Conservation (phyloP, 2,113 vertebrate genomes). For the Lampris megalopsis region DNA sequence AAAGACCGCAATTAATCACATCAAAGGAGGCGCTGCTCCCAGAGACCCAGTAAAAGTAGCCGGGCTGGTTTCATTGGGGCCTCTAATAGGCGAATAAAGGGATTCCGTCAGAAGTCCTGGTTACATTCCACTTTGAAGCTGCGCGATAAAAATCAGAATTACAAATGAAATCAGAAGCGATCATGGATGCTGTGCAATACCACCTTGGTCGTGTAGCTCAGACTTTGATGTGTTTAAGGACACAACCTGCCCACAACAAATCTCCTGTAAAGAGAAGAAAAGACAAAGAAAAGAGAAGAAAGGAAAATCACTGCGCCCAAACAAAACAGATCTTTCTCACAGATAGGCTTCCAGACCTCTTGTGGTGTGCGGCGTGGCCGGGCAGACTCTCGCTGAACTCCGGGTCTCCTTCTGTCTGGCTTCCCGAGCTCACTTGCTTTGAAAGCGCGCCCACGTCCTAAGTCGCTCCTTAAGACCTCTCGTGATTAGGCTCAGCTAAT, state of each 20-base stretch:
- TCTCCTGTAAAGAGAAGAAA: too few relatives aligned
- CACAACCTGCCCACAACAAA: too few relatives aligned
- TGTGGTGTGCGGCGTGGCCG: background rate
- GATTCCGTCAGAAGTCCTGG: background rate
- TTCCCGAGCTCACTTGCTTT: too few relatives aligned
- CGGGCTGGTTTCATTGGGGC: background rate
- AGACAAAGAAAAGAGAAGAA: too few relatives aligned
- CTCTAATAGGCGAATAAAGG: background rate
- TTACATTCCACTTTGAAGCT: background rate
- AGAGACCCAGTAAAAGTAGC: background rate
- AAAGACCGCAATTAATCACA: background rate
- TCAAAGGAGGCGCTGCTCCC: background rate
- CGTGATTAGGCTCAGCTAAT: too few relatives aligned
- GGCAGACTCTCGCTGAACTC: background rate
- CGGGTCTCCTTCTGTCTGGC: too few relatives aligned
- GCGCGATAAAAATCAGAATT: background rate
- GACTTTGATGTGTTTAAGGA: background rate
- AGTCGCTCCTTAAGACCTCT: too few relatives aligned
- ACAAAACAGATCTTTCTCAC: conserved; percentile 7
- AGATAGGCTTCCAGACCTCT: background rate
- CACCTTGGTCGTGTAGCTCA: background rate
- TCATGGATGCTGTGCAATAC: background rate
- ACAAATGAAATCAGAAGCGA: background rate
- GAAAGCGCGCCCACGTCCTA: too few relatives aligned
- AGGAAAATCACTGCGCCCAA: conserved; percentile 1